Conservation (phyloP, 2,113 vertebrate species). For the Tauraco erythrolophus region DNA sequence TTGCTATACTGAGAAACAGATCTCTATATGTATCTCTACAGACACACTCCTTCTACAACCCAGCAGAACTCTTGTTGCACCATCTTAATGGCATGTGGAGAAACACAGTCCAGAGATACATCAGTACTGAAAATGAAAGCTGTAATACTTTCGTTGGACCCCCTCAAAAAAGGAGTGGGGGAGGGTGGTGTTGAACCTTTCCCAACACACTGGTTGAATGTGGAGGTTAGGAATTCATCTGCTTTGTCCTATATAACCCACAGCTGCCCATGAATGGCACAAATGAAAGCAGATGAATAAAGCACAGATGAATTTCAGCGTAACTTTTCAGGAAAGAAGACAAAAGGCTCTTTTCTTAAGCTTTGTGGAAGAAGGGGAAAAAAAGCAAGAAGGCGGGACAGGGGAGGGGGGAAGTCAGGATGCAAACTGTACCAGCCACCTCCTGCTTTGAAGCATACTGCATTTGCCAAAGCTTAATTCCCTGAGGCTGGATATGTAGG, state of each 20-base stretch:
- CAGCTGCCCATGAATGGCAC: constrained; percentile 26
- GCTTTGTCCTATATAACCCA: neutral
- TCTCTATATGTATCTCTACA: neutral
- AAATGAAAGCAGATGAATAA: constrained; percentile 39
- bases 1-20: neutral
- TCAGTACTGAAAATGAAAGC: neutral
- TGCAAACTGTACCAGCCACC: constrained; percentile 50
- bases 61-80: neutral
- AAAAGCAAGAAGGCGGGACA: neutral
- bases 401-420: neutral
- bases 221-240: constrained; percentile 25
- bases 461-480: constrained; percentile 59
- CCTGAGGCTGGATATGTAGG: constrained; percentile 7
- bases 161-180: neutral
- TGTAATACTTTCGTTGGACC: neutral
- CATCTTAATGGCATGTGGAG: neutral
- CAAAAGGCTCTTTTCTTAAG: constrained; percentile 65
- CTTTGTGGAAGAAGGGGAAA: neutral
- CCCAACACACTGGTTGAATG: neutral
- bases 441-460: constrained; percentile 56
- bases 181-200: neutral
- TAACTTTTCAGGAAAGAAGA: constrained; percentile 57
- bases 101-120: neutral
- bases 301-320: constrained; percentile 55
- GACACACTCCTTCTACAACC: neutral